Evolutionary conservation across 2,888 invertebrate genomes (phyloP).

Genomic region (Amblyteles armatorius): DNA sequence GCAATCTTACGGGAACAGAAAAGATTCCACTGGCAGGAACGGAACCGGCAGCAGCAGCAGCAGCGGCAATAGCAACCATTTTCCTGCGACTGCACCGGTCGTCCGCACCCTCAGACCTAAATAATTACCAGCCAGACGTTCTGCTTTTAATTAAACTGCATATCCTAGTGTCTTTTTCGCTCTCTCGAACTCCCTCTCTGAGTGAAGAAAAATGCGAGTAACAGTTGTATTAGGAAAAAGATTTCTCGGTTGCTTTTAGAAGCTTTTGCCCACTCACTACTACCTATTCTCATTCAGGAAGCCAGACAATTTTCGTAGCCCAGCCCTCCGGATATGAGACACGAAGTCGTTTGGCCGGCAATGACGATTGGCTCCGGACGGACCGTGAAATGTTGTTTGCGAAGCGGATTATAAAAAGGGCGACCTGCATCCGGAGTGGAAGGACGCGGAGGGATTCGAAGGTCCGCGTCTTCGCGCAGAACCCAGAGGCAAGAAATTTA

Average conservation of each 20-base stretch:
- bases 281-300: neutral
- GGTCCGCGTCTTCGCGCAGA: constrained; percentile 31
- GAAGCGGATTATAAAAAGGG: constrained; percentile 25
- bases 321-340: constrained; percentile 8
- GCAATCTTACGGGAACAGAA: constrained; percentile 56
- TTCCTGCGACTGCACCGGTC: constrained; percentile 32
- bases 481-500: constrained; percentile 46
- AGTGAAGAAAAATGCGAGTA: neutral
- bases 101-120: constrained; percentile 34
- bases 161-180: neutral
- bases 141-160: constrained; percentile 57
- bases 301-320: neutral
- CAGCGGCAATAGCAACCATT: constrained; percentile 53
- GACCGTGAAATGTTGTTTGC: constrained; percentile 32
- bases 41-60: constrained; percentile 42
- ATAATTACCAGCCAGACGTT: constrained; percentile 54
- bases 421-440: constrained; percentile 19
- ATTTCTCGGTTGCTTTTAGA: neutral
- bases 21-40: constrained; percentile 30
- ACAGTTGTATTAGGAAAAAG: neutral
- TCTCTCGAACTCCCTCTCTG: neutral
- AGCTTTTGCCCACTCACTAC: neutral
- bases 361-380: constrained; percentile 9
- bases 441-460: constrained; percentile 20
- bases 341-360: constrained; percentile 3